Base-by-base conservation (phyloP, 2,113 vertebrate species). In the Morphnarchus princeps region DNA sequence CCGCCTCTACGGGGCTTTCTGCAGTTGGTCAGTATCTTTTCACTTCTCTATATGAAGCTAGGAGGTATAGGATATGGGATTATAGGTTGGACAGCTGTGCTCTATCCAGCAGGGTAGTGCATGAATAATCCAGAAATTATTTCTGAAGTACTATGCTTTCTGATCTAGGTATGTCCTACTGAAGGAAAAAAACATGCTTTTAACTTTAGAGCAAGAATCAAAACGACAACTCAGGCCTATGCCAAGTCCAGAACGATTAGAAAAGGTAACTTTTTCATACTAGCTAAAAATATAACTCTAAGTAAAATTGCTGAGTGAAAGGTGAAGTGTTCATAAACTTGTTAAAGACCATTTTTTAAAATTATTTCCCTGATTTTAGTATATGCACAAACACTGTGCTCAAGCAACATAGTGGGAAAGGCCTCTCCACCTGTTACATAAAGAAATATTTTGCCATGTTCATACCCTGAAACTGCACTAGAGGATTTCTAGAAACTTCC, bases 151-250 rank as follows among this genome's bases (percentile, higher is more conserved):
- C 42, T 84, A 2, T 89, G n/a, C 93, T 97, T 89, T 97, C 90
- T 97, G 31, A 61, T 73, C 55, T 67, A 99, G 99, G 99, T 99
- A 99, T 96, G 98, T 99, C 40, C 98, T 99, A 38, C 95, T 99
- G 89, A 99, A 99, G 95, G 99, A 99, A 93, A 99, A 98, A 96
- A 99, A 99, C 96, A 99, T 99, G 99, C 98, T 99, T 77, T 96
- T 99, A 62, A 99, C 99, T n/a, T 85, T 99, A 49, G 95, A 99
- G 82, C 99, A 99, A 97, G 99, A 99, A 95, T 96, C 98, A 21
- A 99, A 98, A 95, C 96, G 99, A 42, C 99, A 99, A 63, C 78
- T 93, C 16, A 70, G 98, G 87, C 98, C 96, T 24, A 99, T 99
- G 99, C 99, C 99, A 3, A 99, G 99, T 87, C 99, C 99, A 45